These are phyloP conservation scores for Eupsittula cactorum DNA, from an alignment of 2,113 vertebrate genomes.

Conservation along the genomic window DNA sequence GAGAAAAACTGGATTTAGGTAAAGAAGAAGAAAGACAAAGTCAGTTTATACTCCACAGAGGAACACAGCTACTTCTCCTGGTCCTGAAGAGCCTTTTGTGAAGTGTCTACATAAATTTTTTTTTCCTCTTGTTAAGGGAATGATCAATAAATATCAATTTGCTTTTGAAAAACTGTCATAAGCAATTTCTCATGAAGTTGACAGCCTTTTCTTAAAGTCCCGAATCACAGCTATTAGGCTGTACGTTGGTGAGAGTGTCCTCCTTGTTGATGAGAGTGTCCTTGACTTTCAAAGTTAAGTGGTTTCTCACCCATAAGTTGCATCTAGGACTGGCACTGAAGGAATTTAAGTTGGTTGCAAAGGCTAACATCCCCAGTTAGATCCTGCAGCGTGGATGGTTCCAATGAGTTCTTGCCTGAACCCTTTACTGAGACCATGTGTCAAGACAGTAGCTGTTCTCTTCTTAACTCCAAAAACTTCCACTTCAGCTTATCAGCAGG, in stretches of 20 bases:
- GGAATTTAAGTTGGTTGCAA: neutral
- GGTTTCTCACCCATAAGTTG: neutral
- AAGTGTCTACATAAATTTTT: neutral
- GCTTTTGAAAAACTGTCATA: neutral
- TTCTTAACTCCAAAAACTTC: neutral
- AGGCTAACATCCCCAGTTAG: neutral
- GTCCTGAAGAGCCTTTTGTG: neutral
- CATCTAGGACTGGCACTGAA: neutral
- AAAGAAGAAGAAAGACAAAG: neutral
- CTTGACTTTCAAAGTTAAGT: constrained; percentile 15
- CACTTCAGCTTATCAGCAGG: neutral
- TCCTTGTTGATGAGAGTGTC: neutral
- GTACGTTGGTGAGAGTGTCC: neutral
- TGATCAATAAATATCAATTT: constrained; percentile 23
- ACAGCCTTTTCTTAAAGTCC: neutral
- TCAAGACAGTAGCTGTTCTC: neutral
- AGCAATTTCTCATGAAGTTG: neutral
- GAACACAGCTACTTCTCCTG: neutral
- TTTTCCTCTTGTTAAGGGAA: neutral
- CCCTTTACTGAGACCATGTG: neutral
- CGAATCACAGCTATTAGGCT: neutral
- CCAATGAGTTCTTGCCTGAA: neutral
- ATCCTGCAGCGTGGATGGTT: neutral
- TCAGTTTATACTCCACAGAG: neutral
- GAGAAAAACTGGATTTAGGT: neutral